Conservation (phyloP, 1,140 invertebrate species). For the Drosophila nasuta region DNA sequence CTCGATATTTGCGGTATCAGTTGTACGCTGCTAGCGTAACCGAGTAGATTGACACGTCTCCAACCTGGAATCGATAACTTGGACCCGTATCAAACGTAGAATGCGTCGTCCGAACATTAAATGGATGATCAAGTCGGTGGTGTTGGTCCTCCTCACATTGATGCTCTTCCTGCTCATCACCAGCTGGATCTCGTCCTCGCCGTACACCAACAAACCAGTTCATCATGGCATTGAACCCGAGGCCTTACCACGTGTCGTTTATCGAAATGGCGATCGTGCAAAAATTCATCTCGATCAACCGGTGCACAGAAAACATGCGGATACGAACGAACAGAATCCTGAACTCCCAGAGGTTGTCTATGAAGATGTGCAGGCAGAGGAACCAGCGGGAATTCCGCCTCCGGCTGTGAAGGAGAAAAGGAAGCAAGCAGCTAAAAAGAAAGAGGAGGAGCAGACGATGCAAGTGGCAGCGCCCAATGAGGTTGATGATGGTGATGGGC, state of each 20-base stretch:
- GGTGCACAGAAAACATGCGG: background rate
- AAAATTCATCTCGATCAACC: constrained; percentile 20
- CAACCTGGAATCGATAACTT: constrained; percentile 8
- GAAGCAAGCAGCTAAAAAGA: constrained; percentile 6
- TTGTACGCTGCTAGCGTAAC: constrained; percentile 32
- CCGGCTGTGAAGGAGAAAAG: background rate
- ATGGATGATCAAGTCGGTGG: constrained; percentile 72
- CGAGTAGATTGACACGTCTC: constrained; percentile 61
- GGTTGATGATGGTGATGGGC: constrained; percentile 85
- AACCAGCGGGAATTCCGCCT: background rate
- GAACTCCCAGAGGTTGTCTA: background rate
- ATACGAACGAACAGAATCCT: background rate
- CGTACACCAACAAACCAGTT: constrained; percentile 70
- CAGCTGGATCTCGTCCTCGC: constrained; percentile 76
- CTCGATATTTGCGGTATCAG: constrained; percentile 21
- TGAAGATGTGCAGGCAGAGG: constrained; percentile 16
- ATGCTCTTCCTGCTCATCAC: constrained; percentile 71
- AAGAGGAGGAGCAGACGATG: background rate
- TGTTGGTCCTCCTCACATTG: constrained; percentile 63
- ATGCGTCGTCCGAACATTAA: constrained; percentile 82
- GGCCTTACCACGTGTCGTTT: constrained; percentile 10
- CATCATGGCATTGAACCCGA: constrained; percentile 60
- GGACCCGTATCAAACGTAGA: constrained; percentile 10
- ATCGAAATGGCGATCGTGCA: background rate
- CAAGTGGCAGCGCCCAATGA: constrained; percentile 85